Evolutionary conservation across 2,113 vertebrate genomes (phyloP).

Genomic region (Pseudonaja textilis): DNA sequence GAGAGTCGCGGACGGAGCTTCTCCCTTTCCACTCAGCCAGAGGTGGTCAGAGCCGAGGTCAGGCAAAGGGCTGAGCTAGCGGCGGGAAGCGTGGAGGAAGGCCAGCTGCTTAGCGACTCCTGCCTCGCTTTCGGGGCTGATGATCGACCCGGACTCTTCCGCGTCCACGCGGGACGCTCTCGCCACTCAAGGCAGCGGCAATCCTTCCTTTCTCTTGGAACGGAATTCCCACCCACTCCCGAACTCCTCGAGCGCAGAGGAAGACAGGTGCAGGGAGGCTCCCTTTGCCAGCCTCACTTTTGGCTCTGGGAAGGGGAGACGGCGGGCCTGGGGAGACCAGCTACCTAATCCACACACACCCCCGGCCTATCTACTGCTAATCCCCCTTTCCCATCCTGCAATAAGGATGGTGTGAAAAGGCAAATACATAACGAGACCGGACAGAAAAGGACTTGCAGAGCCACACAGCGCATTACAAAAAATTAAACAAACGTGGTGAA

Average conservation of each 20-base stretch:
- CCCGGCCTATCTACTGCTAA: not conserved
- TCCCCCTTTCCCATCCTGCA: not conserved
- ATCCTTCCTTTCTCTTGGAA: not conserved
- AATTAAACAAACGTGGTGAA: not conserved
- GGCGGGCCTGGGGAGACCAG: not conserved
- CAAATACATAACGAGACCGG: not conserved
- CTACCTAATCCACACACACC: not conserved
- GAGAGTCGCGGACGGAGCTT: not conserved
- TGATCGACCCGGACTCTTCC: not conserved
- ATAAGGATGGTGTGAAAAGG: not conserved
- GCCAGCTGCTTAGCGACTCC: not conserved
- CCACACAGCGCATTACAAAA: not conserved
- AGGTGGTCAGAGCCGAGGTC: not conserved
- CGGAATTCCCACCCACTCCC: not conserved
- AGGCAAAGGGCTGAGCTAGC: not conserved
- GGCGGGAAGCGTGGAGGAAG: not conserved
- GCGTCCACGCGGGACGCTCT: not conserved
- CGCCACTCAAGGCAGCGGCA: not conserved
- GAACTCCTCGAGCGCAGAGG: not conserved
- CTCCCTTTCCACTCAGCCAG: not conserved
- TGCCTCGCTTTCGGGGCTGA: not conserved
- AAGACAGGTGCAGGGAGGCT: not conserved
- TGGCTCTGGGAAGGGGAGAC: not conserved
- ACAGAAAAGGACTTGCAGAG: not conserved
- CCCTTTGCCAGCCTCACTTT: not conserved